Percentiles rank a stretch among this genome's conserved stretches.
phyloP scores from a whole-genome alignment of 2,113 vertebrate species.

The Malurus cyaneus region DNA sequence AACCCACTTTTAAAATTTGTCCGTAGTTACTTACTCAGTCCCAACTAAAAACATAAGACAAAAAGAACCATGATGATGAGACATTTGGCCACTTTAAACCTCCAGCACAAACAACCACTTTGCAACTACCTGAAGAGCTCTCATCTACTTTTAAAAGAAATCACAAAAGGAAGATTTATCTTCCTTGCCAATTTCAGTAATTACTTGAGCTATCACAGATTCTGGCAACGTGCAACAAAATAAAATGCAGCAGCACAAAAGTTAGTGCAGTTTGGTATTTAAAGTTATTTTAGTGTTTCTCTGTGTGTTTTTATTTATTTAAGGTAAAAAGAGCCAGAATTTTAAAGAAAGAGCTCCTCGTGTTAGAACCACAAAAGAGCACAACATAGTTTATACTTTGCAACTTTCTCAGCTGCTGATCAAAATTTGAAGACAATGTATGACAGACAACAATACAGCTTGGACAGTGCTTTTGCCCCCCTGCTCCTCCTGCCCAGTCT shows the following conservation, averaged over 20 bases:
- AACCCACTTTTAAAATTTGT: neutral
- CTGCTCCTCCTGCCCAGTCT: neutral
- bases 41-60: neutral
- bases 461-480: neutral
- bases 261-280: neutral
- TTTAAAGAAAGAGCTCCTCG: neutral
- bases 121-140: neutral
- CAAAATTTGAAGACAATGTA: neutral
- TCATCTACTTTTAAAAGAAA: neutral
- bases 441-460: neutral
- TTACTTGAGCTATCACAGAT: neutral
- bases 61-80: neutral
- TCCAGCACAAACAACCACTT: neutral
- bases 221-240: neutral
- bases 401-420: neutral
- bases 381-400: neutral
- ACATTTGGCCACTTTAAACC: neutral
- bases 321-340: neutral
- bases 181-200: neutral
- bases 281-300: neutral
- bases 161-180: neutral
- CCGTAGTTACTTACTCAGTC: neutral
- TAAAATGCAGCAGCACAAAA: neutral
- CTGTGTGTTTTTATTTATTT: neutral
- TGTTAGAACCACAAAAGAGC: neutral